Conservation (phyloP, 2,797 vertebrate genomes). For the Agapornis canus region DNA sequence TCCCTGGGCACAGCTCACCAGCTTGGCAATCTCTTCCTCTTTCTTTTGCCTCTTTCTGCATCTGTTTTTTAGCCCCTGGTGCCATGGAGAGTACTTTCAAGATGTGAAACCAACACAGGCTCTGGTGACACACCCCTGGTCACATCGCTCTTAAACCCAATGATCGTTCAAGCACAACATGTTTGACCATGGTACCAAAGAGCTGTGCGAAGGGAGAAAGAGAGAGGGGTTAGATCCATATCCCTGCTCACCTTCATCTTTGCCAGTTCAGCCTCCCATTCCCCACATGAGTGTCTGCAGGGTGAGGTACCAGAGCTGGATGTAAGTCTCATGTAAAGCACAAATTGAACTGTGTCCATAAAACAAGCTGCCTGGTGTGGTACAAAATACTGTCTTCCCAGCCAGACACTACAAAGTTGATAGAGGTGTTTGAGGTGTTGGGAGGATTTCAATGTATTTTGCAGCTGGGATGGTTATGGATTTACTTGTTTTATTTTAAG, state of each 20-base stretch:
- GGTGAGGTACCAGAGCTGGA: background rate
- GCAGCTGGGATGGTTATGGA: background rate
- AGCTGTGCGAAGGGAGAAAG: background rate
- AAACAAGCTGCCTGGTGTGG: background rate
- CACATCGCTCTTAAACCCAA: background rate
- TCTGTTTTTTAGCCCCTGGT: background rate
- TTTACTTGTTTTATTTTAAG: background rate
- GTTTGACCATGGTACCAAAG: background rate
- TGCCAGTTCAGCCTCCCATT: background rate
- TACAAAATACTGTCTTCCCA: background rate
- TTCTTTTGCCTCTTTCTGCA: slow-evolving; percentile 12
- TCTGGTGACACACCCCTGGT: background rate
- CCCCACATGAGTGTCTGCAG: background rate
- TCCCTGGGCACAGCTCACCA: background rate
- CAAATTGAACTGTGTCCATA: background rate
- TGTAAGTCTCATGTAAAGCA: background rate
- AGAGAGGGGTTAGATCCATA: background rate
- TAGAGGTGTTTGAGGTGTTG: background rate
- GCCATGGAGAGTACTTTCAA: background rate
- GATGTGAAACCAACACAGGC: background rate
- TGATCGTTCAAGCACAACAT: accelerated
- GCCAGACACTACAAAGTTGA: background rate
- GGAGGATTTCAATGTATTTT: background rate
- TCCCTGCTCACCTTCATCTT: background rate
- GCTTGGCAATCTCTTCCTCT: slow-evolving; percentile 21